Base-by-base conservation (phyloP, 2,113 vertebrate species). In the Neogobius melanostomus region DNA sequence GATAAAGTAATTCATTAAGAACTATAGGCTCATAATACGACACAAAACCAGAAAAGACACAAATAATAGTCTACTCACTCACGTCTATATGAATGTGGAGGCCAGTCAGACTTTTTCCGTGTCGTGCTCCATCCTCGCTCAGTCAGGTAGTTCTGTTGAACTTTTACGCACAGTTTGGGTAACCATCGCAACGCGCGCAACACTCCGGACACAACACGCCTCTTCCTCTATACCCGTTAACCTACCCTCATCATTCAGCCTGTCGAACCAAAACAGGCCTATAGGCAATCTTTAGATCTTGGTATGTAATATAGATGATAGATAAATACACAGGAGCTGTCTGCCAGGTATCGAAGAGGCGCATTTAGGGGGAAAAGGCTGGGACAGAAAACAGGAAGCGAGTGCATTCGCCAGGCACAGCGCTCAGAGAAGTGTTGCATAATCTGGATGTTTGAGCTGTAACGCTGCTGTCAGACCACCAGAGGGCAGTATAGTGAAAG, bases 401-500 rank as follows among this genome's bases (percentile, higher is more conserved):
- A 10, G 3, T 46, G 72, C 80, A 8, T 86, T 87, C 84, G 87
- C 75, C 51, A 72, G 15, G 75, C 1, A 6, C 53, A 8, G 8
- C 21, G 77, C 74, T 79, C 8, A 7, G 7, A 7, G 7, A 9
- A 67, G 6, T 53, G n/a, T 53, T 21, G 9, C 12, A 15, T 5
- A 36, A 36, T 11, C 12, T 51, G 12, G 4, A 36, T 36, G 28
- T 36, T 2, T 36, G 28, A 28, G 1, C n/a, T 84, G 86, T 46
- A 81, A 49, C 75, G n/a, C 43, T 53, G 4, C 1, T 4, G 15
- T 59, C 6, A 44, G 1, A 9, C 82, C 89, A 83, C 74, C 65
- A 86, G 89, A 73, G 85, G 89, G 84, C 88, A 84, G 72, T 77
- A 63, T 71, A 79, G 56, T 46, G 67, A 69, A 49, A 82, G 63